These are phyloP conservation scores for Lepidurus arcticus DNA, from an alignment of 1,140 invertebrate genomes.

Conservation along the genomic window DNA sequence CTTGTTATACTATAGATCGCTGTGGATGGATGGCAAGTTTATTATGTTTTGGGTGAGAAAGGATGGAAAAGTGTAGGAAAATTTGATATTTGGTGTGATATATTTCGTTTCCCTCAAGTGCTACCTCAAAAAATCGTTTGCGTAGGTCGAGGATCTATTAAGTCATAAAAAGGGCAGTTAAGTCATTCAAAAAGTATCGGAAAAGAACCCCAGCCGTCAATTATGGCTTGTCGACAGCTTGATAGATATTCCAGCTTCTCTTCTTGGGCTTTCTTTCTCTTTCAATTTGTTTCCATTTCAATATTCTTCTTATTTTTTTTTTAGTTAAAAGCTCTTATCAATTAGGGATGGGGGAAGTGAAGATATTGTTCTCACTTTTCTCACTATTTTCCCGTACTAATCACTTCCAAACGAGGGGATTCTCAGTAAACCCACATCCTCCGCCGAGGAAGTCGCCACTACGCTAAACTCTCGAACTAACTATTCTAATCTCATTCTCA, in stretches of 20 bases:
- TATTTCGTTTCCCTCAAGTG: not conserved
- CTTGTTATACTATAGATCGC: not conserved
- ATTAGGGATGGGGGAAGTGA: not conserved
- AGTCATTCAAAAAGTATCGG: not conserved
- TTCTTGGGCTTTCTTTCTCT: not conserved
- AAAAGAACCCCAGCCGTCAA: not conserved
- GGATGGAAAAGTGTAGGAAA: not conserved
- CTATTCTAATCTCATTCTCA: constrained; percentile 17
- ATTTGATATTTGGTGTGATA: not conserved
- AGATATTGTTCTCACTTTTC: not conserved
- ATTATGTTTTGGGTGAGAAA: not conserved
- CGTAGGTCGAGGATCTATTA: constrained; percentile 9
- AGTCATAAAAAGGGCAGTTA: not conserved
- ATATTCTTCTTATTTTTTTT: not conserved
- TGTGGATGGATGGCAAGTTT: not conserved
- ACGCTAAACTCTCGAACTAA: not conserved
- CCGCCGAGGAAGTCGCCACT: not conserved
- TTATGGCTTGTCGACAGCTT: constrained; percentile 10
- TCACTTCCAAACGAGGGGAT: not conserved
- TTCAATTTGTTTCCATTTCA: not conserved
- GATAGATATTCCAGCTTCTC: not conserved
- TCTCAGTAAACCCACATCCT: not conserved
- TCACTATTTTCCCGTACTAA: not conserved
- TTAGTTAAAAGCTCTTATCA: not conserved
- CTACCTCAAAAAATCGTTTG: not conserved